Evolutionary conservation across 2,888 invertebrate genomes (phyloP), one percentile per base, ranked within the genome.

Genomic region (Ptychoptera contaminata): DNA sequence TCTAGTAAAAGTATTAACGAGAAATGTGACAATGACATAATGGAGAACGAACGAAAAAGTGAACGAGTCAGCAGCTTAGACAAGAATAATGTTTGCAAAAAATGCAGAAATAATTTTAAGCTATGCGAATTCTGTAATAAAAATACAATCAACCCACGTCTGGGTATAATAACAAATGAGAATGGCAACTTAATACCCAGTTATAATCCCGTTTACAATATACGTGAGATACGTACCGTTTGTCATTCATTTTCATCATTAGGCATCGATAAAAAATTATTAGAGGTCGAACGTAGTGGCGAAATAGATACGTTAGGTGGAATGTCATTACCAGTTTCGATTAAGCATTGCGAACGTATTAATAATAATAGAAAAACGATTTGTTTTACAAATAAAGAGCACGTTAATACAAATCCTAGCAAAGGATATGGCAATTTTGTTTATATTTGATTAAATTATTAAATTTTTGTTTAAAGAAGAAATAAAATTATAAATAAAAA

Each of bases 141-240:
- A 56, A 59, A 57, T 56, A 55, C 53, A 41, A 50, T 51, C 23
- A 23, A 23, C 23, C 23, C 23, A 23, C 23, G 23, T 23, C 23
- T 23, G 8, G 9, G 30, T 4, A 47, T 51, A 53, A 48, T 51
- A 55, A 40, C 50, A 53, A 44, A 40, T 51, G 23, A 54, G 49
- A 42, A n/a, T 8, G 14, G 32, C 29, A 43, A 32, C 5, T 12
- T 40, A 15, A 12, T 12, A 12, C 12, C 42, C 34, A 34, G 40
- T 36, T 66, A 66, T 49, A 64, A 55, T 50, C 65, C 65, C 0
- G 65, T 66, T 1, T 66, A 66, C 46, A 66, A 66, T 50, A 62
- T 66, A 43, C 62, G 66, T 2, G 65, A 66, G 49, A 66, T 66
- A 31, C 60, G 66, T 45, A 63, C 65, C 0, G 56, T 57, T 1